Evolutionary conservation across 2,888 invertebrate genomes (phyloP).

Genomic region (Malthinus flaveolus): DNA sequence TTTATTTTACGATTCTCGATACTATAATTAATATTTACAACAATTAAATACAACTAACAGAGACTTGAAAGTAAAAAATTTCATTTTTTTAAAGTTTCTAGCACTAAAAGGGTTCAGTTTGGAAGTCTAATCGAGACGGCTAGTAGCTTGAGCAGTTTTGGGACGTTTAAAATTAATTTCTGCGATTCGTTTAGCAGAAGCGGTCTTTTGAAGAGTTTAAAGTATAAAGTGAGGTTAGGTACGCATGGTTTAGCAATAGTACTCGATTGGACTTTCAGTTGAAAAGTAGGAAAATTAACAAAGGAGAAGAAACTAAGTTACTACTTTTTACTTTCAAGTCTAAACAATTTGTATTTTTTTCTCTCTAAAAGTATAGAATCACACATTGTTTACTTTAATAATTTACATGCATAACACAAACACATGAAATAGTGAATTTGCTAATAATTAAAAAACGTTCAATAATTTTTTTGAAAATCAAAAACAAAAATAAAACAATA

Average conservation of each 20-base stretch:
- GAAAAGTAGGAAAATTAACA: not conserved
- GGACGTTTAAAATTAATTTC: too few relatives aligned
- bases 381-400: conserved; percentile 51
- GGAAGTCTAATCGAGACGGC: too few relatives aligned
- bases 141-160: too few relatives aligned
- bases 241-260: too few relatives aligned
- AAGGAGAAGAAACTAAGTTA: not conserved
- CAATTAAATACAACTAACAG: conserved; percentile 24
- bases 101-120: too few relatives aligned
- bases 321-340: not conserved
- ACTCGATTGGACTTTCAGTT: too few relatives aligned
- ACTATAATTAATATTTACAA: conserved; percentile 23
- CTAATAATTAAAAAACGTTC: not conserved
- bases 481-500: not conserved
- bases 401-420: conserved; percentile 50
- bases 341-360: conserved; percentile 11
- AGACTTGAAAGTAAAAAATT: conserved; percentile 16
- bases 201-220: too few relatives aligned
- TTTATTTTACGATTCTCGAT: conserved; percentile 25
- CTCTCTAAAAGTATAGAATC: conserved; percentile 43
- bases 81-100: too few relatives aligned
- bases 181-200: too few relatives aligned
- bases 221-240: too few relatives aligned
- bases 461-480: too few relatives aligned
- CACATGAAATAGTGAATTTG: conserved; percentile 32